Base-by-base conservation (phyloP, 2,888 invertebrate genomes). In the Rotaria sp. region DNA sequence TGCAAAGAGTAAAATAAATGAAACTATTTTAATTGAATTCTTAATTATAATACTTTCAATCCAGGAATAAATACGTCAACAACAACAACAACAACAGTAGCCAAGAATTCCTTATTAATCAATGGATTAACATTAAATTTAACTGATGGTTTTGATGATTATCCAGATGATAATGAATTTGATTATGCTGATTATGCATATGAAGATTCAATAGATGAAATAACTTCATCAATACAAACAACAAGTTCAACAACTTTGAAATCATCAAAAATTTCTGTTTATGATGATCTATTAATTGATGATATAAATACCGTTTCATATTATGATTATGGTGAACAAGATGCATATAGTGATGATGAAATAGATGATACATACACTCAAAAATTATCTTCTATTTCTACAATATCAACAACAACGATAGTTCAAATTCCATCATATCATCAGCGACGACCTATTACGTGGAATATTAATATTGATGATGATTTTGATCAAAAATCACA, bases 121-220 rank as follows among this genome's bases (percentile, higher is more conserved):
- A 26, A 41, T 41, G n/a, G 10, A 45, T 11, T 80, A 0, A 45
- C 26, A 45, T 13, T 45, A 45, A 45, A 80, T 45, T 26, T n/a
- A 80, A 10, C 26, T n/a, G 80, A 45, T 26, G 15, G 26, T 45
- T 10, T 45, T 18, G 45, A 80, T 45, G 80, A 80, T 80, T 41
- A 80, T 45, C 45, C 26, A n/a, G 24, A 45, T 80, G 80, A 80
- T 41, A 38, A 80, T 80, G 45, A 80, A 80, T n/a, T 80, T 7
- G 38, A 80, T n/a, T 80, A 80, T 80, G 26, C 80, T 11, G 80
- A 80, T 80, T 80, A 80, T 45, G 80, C 80, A 26, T 80, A 80
- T 45, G 80, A 80, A 26, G 80, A 80, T 80, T 67, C 67, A 21
- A 18, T 18, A 21, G 80, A 80, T 45, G 80, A n/a, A 45, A n/a